These are phyloP conservation scores for Oscheius onirici DNA, from an alignment of 2,888 invertebrate species.

Conservation along the genomic window DNA sequence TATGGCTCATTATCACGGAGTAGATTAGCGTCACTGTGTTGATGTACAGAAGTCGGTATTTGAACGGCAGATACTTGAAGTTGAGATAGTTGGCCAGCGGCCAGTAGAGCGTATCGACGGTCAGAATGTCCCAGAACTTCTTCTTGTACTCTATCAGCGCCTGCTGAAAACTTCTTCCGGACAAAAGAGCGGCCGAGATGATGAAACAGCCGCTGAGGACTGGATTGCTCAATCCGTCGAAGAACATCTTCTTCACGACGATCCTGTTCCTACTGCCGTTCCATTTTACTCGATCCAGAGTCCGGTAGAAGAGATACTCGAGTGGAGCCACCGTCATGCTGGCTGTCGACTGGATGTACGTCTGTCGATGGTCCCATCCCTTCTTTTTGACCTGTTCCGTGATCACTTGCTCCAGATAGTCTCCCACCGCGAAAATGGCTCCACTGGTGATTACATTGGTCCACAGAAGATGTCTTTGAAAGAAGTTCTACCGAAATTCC, in stretches of 20 bases:
- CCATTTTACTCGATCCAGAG: constrained; percentile 11
- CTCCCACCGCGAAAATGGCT: constrained; percentile 5
- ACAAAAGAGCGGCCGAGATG: constrained; percentile 5
- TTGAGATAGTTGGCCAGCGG: constrained; percentile 20
- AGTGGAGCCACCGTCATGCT: constrained; percentile 1
- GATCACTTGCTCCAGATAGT: constrained; percentile 18
- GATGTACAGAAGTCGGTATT: constrained; percentile 18
- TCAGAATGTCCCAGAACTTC: constrained; percentile 22
- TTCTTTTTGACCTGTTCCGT: constrained; percentile 11
- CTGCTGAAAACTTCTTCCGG: constrained; percentile 8
- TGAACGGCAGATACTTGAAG: constrained; percentile 17
- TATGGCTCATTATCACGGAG: constrained; percentile 20
- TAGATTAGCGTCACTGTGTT: constrained; percentile 14
- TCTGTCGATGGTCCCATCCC: constrained; percentile 17
- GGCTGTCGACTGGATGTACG: not conserved
- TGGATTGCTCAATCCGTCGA: constrained; percentile 18
- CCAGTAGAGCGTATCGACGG: constrained; percentile 8
- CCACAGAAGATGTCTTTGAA: constrained; percentile 8
- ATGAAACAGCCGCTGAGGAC: constrained; percentile 11
- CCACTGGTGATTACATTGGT: not conserved
- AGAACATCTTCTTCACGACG: constrained; percentile 24
- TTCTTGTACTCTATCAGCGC: constrained; percentile 10
- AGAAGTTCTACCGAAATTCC: constrained; percentile 7
- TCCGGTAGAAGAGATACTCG: constrained; percentile 15
- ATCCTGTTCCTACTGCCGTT: not conserved